Evolutionary conservation across 92 coral and sea anemone genomes (phyloP).

Genomic region (Parazoanthus atlanticus): DNA sequence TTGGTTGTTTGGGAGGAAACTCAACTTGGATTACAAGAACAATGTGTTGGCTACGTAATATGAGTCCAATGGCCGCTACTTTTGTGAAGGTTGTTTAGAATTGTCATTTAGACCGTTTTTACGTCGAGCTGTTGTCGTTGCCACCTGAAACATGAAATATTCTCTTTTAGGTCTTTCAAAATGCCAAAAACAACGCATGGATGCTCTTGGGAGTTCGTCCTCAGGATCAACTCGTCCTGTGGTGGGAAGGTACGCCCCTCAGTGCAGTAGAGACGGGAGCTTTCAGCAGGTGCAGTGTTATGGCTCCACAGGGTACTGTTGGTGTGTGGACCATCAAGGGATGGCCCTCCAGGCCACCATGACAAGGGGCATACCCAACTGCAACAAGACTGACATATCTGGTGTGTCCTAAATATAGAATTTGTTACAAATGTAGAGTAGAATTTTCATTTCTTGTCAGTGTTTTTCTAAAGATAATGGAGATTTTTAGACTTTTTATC

Average conservation of each 20-base stretch:
- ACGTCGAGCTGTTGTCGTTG: no score
- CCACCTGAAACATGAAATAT: no score
- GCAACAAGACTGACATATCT: conserved; percentile 71
- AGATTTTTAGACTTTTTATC: no score
- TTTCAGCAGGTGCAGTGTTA: conserved; percentile 91
- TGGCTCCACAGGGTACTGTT: conserved; percentile 95
- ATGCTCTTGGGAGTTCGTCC: conserved; percentile 67
- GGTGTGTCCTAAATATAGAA: conserved; percentile 31
- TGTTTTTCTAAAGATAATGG: no score
- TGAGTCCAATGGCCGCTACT: no score
- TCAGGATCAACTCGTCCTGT: conserved; percentile 49
- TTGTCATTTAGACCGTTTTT: no score
- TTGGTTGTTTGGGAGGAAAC: no score
- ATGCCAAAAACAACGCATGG: conserved; percentile 78
- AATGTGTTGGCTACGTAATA: no score
- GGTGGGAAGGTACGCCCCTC: conserved; percentile 84
- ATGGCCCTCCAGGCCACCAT: conserved; percentile 80
- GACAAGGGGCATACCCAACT: conserved; percentile 84
- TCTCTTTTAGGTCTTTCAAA: conserved; percentile 65
- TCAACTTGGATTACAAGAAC: no score
- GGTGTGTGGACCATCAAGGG: conserved; percentile 90
- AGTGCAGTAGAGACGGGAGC: conserved; percentile 81
- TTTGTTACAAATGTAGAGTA: neutral
- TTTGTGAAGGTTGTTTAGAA: neutral
- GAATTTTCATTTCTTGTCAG: neutral